These are phyloP conservation scores for Chironomus striatipennis DNA, from an alignment of 1,140 invertebrate species.

Conservation along the genomic window DNA sequence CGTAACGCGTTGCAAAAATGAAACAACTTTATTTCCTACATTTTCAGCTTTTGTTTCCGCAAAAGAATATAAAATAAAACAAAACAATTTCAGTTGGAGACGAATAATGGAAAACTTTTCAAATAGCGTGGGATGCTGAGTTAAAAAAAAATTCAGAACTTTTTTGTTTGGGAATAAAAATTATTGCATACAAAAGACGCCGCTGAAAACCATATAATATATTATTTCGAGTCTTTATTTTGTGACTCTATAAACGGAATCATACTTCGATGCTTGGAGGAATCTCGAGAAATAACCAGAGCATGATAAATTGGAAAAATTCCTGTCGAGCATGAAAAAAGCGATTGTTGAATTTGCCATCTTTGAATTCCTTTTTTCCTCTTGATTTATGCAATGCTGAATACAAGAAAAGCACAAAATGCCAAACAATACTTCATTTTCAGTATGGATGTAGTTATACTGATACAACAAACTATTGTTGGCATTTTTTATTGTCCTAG, in stretches of 20 bases:
- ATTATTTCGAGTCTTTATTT: neutral
- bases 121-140: neutral
- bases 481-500: neutral
- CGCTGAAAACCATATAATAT: no score
- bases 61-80: neutral
- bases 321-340: conserved; percentile 7
- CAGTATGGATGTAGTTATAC: neutral
- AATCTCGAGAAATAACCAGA: conserved; percentile 6
- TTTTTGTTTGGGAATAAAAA: neutral
- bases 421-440: neutral
- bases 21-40: conserved; percentile 8
- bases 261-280: neutral
- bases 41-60: neutral
- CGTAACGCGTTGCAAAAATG: neutral
- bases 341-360: neutral
- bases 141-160: neutral
- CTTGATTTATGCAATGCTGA: neutral
- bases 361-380: neutral
- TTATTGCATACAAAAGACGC: neutral
- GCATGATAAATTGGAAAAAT: conserved; percentile 8
- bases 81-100: conserved; percentile 8
- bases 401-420: neutral
- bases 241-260: neutral
- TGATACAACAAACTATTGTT: neutral
- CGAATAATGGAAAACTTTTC: conserved; percentile 7